Evolutionary conservation across 64 coral and sea anemone species (phyloP).

Genomic region (Pocillopora verrucosa): DNA sequence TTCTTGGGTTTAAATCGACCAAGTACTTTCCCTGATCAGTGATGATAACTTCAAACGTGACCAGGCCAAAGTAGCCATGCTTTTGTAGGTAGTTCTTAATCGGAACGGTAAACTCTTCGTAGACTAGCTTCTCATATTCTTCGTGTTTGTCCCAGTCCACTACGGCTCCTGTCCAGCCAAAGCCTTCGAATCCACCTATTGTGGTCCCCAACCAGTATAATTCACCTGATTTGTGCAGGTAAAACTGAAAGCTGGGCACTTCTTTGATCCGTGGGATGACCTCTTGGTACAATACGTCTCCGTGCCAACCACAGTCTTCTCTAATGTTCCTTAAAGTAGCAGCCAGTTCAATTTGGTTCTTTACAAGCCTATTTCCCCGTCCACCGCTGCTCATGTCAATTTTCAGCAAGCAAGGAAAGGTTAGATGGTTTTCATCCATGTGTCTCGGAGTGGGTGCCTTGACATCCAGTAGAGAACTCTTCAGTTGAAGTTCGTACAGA

Average conservation of each 20-base stretch:
- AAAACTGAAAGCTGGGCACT: slow-evolving; percentile 46
- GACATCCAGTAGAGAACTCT: slow-evolving; percentile 35
- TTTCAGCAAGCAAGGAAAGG: slow-evolving; percentile 43
- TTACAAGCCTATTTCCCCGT: slow-evolving; percentile 6
- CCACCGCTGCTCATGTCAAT: slow-evolving; percentile 14
- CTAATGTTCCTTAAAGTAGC: neutral
- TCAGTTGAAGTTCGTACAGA: slow-evolving; percentile 28
- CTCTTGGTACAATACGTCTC: slow-evolving; percentile 12
- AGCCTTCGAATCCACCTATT: slow-evolving; percentile 5
- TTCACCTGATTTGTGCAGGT: slow-evolving; percentile 24
- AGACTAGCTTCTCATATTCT: slow-evolving; percentile 7
- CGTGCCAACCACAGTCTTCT: slow-evolving; percentile 18
- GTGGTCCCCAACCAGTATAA: slow-evolving; percentile 38
- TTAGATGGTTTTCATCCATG: neutral
- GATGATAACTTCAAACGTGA: slow-evolving; percentile 39
- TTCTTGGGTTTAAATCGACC: slow-evolving; percentile 47
- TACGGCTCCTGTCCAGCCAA: slow-evolving; percentile 1
- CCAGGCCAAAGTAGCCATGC: slow-evolving; percentile 47
- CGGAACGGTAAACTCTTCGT: slow-evolving; percentile 50
- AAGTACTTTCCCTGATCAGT: slow-evolving; percentile 45
- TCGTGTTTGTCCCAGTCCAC: slow-evolving; percentile 45
- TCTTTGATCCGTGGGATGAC: slow-evolving; percentile 15
- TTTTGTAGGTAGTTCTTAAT: slow-evolving; percentile 35
- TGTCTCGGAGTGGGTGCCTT: slow-evolving; percentile 8
- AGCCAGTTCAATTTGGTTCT: slow-evolving; percentile 3